Evolutionary conservation across 2,113 vertebrate species (phyloP), one percentile per base, ranked within the genome.

Genomic region (Scomber colias): DNA sequence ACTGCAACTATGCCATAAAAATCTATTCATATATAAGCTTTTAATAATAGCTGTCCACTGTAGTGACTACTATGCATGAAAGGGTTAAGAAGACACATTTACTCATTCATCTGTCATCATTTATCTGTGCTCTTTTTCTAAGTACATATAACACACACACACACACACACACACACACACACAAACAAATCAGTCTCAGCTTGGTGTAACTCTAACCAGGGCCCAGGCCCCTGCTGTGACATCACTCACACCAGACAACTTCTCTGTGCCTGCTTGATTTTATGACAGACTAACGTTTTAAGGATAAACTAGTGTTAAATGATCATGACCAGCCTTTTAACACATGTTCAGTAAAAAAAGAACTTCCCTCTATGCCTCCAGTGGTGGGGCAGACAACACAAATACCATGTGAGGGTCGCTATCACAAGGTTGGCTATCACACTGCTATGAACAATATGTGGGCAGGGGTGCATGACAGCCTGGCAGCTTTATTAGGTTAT

Each of bases 261-360:
- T 67, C 35, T 17, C 30, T 12, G 9, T 2, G 44, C n/a, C 3
- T 13, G 21, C 45, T 3, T 24, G 16, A 46, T 79, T 76, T 72
- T 56, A 63, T 44, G 72, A 61, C 45, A 51, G 55, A n/a, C 30
- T 65, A 65, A 75, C 6, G 3, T 76, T 79, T 72, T 44, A 40
- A 57, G 76, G 79, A 79, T 79, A 88, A 27, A 65, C 74, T 62
- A 51, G 8, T 74, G 50, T 78, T 81, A 75, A 75, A 79, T 75
- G 71, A 75, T 65, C 46, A 65, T 48, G n/a, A 71, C 13, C 19
- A 31, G 54, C 54, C 54, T 77, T 71, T 27, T 66, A 55, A 59
- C 56, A 53, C 62, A 24, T 1, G 3, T 56, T 63, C 46, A n/a
- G 50, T 78, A 56, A 66, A 73, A 19, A 68, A 40, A 21, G 21